phyloP scores from a whole-genome alignment of 2,797 vertebrate species.

The Pyrocephalus nanus region DNA sequence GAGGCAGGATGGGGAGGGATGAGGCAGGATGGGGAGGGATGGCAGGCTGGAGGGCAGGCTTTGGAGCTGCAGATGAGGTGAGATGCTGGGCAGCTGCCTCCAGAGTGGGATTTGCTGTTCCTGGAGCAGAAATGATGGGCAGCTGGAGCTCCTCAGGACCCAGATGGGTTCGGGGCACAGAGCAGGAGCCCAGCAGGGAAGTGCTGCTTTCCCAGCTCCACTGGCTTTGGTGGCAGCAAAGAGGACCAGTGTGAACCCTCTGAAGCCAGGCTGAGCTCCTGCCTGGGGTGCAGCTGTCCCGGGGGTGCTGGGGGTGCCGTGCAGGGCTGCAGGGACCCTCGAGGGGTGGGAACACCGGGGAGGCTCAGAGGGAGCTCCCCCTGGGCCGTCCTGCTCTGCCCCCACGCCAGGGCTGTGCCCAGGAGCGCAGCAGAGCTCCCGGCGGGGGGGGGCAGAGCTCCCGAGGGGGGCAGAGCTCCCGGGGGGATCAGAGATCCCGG shows the following conservation, averaged over 20 bases:
- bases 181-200: not conserved
- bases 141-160: no score
- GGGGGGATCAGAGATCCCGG: no score
- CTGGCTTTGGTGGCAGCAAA: not conserved
- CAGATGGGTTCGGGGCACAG: not conserved
- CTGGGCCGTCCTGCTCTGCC: not conserved
- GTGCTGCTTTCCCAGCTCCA: not conserved
- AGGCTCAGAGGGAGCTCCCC: not conserved
- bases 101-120: not conserved
- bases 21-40: not conserved
- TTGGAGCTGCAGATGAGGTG: not conserved
- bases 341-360: fast-evolving
- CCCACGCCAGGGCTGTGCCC: not conserved
- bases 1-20: fast-evolving
- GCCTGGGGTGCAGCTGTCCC: not conserved
- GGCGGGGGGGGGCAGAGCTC: not conserved
- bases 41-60: not conserved
- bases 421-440: not conserved
- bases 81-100: not conserved
- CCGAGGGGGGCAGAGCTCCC: not conserved
- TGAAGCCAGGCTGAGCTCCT: not conserved
- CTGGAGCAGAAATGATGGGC: not conserved
- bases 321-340: no score
- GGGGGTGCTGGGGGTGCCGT: not conserved
- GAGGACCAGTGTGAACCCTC: not conserved